These are phyloP conservation scores for Scomberomorus guttatus DNA, from an alignment of 2,797 vertebrate species.

Conservation along the genomic window DNA sequence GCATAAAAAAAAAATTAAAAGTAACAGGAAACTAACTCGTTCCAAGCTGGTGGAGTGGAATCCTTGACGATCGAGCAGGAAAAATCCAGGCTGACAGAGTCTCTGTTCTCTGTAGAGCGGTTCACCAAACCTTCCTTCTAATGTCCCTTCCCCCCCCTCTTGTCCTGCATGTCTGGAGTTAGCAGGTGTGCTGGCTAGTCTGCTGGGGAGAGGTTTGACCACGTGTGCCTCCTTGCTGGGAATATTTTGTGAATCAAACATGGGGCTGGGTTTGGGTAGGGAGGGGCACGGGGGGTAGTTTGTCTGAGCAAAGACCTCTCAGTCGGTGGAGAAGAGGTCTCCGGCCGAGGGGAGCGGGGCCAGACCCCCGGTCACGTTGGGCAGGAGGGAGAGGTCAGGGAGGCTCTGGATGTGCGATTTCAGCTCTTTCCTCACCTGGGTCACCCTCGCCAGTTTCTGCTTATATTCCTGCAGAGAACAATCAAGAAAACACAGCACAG, in stretches of 20 bases:
- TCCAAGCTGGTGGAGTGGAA: constrained; percentile 81
- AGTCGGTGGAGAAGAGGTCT: constrained; percentile 99
- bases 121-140: constrained; percentile 42
- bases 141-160: constrained; percentile 37
- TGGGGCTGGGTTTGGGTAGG: constrained; percentile 43
- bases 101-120: constrained; percentile 58
- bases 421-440: constrained; percentile 97
- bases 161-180: constrained; percentile 46
- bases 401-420: constrained; percentile 99
- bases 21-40: constrained; percentile 63
- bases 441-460: constrained; percentile 97
- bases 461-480: constrained; percentile 92
- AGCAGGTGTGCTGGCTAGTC: constrained; percentile 33
- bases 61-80: constrained; percentile 56
- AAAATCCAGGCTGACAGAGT: constrained; percentile 61
- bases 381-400: constrained; percentile 96
- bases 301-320: constrained; percentile 61
- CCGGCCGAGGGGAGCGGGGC: constrained; percentile 97
- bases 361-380: constrained; percentile 96
- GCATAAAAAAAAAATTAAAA: constrained; percentile 67
- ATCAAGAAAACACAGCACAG: background rate
- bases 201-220: constrained; percentile 42
- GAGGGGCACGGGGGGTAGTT: constrained; percentile 22
- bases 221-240: constrained; percentile 41
- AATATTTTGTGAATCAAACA: constrained; percentile 56